Evolutionary conservation across 1,140 invertebrate species (phyloP), one percentile per base, ranked within the genome.

Genomic region (Nomia melanderi): DNA sequence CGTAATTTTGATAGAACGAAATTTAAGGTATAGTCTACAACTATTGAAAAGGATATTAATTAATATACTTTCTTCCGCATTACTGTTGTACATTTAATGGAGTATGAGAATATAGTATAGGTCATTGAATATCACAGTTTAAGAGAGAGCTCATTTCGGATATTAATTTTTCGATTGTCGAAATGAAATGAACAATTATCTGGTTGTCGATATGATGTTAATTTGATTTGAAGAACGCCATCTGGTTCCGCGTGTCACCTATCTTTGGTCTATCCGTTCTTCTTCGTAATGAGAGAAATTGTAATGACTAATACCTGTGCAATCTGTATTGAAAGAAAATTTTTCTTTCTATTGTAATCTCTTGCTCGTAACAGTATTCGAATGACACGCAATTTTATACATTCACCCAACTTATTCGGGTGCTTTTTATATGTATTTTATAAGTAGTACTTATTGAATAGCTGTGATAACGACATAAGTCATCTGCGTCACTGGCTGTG

Each of bases 391-490:
- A n/a, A 65, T 74, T 78, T 60, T 81, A 76, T 65, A 70, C 53
- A 44, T 78, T 41, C 20, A 12, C 23, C 50, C 60, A 33, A 78
- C 57, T 54, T 41, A 41, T 47, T 36, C 36, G 70, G 41, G 53
- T 63, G n/a, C 59, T 54, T 85, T 78, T 57, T 76, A 75, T 81
- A 77, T 63, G 57, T 66, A 79, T 81, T 85, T 79, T 83, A 79
- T 83, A 79, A 69, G 72, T 79, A 79, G 70, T 83, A 83, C 81
- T 83, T 84, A 83, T 79, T 70, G 56, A 85, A 75, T 85, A 84
- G 71, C 83, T 85, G 83, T 85, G 83, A 85, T 84, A 83, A 78
- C 70, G 71, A 65, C 50, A 71, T 77, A 77, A 76, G 47, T 75
- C 59, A 72, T 71, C 75, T 59, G 78, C 69, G 53, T 81, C 72